Evolutionary conservation across 2,113 vertebrate species (phyloP), one percentile per base, ranked within the genome.

Genomic region (Plectropomus leopardus): DNA sequence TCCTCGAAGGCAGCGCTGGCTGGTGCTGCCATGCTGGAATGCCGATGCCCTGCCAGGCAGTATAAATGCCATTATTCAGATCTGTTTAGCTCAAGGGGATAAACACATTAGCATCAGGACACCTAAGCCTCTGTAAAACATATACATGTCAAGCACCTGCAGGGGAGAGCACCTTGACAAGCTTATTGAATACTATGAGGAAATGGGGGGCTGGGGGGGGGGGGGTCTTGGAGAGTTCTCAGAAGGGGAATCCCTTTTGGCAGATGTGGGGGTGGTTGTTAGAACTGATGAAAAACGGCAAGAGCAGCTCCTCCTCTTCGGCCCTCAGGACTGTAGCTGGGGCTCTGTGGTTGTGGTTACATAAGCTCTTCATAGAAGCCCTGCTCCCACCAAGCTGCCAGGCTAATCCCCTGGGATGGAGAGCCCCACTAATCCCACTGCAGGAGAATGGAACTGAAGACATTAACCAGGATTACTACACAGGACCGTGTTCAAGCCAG

Each of bases 401-500:
- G 71, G 86, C 90, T 91, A 90, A 94, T 92, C 92, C 92, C 84
- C 83, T 65, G 88, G 92, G 90, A 92, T 91, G 89, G 87, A 92
- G 92, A 89, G 77, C 83, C 89, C 86, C 84, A 74, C 92, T 93
- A 93, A 94, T 94, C 92, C 86, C 83, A 70, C 86, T 68, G 87
- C 75, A 89, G 88, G 87, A 92, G 91, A 92, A 94, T 92, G 89
- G 91, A 92, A 90, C 83, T 93, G 87, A 89, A 92, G 89, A 94
- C 88, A 94, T 92, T 90, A 93, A 93, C 89, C 82, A 66, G 93
- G 92, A 94, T 94, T 94, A 94, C 91, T 80, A 91, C 87, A 76
- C 83, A 82, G 81, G 77, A 63, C 88, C 69, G 60, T 88, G 89
- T 91, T 88, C 68, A 53, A 88, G 71, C 71, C 72, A 77, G 81